Conservation (phyloP, 2,113 vertebrate genomes). For the Typhlomys cinereus region DNA sequence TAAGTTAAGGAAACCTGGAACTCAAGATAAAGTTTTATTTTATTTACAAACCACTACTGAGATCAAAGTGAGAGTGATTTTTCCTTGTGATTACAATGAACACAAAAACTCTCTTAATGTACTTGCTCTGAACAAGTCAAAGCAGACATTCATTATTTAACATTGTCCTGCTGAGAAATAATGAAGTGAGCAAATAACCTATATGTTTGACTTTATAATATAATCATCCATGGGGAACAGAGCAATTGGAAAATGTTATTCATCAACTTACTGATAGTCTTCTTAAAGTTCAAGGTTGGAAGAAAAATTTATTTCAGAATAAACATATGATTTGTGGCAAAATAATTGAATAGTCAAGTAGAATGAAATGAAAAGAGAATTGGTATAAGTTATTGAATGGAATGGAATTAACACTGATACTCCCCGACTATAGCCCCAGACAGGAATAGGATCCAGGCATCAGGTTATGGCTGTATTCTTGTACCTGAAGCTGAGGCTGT, state of each 20-base stretch:
- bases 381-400: not conserved
- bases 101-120: not conserved
- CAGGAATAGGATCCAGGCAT: not conserved
- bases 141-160: slow-evolving; percentile 39
- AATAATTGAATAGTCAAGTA: not conserved
- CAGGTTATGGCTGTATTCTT: not conserved
- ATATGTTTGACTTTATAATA: slow-evolving; percentile 24
- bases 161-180: not conserved
- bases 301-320: not conserved
- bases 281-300: not conserved
- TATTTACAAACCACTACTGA: not conserved
- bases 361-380: not conserved
- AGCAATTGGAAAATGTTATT: not conserved
- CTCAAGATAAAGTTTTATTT: not conserved
- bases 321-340: not conserved
- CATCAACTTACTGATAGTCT: not conserved
- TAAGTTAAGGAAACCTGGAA: slow-evolving; percentile 7
- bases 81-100: not conserved
- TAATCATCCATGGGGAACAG: not conserved
- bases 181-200: not conserved
- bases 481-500: not conserved
- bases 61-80: not conserved
- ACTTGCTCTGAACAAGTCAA: slow-evolving; percentile 3
- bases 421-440: not conserved
- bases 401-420: not conserved